Conservation (phyloP, 1,140 invertebrate species). For the Drosophila murphyi region DNA sequence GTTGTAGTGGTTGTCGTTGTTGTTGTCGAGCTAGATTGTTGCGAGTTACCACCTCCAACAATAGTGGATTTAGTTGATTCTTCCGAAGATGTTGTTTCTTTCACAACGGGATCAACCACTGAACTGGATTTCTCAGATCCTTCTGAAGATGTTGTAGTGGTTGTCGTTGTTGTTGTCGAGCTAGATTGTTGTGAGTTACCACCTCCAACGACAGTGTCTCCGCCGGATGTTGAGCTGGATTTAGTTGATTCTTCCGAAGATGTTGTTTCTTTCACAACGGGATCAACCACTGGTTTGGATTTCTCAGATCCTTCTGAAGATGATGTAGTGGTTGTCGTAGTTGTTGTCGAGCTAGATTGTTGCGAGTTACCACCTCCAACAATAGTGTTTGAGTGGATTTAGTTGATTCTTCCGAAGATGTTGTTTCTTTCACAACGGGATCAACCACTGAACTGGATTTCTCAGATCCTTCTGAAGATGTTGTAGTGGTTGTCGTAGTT, state of each 20-base stretch:
- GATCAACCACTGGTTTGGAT: too few species aligned
- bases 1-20: slow-evolving; percentile 4
- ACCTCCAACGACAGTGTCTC: background rate
- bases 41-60: slow-evolving; percentile 4
- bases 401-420: background rate
- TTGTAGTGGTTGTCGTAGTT: background rate
- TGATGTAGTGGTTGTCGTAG: slow-evolving; percentile 6
- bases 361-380: background rate
- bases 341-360: background rate
- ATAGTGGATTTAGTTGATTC: background rate
- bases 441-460: too few species aligned
- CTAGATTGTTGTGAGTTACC: background rate
- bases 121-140: background rate
- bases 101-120: background rate
- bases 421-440: background rate
- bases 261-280: too few species aligned
- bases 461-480: too few species aligned
- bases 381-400: background rate
- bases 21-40: slow-evolving; percentile 11
- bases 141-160: background rate
- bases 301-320: background rate
- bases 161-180: slow-evolving; percentile 13
- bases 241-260: background rate
- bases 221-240: background rate
- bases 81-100: background rate